Percentiles rank a stretch among this genome's conserved stretches.
phyloP scores from a whole-genome alignment of 2,888 invertebrate species.

The Pristionchus arcanus region DNA sequence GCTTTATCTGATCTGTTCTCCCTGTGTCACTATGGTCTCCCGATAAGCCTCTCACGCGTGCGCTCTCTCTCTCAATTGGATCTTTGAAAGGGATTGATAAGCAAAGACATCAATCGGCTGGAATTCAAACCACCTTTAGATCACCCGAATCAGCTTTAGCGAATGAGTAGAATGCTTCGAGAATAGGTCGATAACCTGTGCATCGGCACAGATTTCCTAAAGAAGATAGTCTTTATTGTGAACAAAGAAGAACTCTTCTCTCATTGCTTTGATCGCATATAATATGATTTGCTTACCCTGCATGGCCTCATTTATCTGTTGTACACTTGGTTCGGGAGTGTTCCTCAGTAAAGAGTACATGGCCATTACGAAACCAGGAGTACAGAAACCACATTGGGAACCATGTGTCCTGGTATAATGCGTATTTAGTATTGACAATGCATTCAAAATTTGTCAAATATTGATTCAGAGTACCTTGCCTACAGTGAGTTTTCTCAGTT shows the following conservation, averaged over 20 bases:
- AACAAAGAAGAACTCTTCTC: neutral
- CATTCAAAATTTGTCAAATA: no score
- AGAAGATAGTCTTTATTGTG: conserved; percentile 52
- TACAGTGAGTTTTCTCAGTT: neutral
- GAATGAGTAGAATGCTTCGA: conserved; percentile 88
- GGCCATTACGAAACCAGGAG: conserved; percentile 97
- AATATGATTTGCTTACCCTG: conserved; percentile 65
- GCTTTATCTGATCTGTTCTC: neutral
- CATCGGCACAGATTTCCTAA: conserved; percentile 89
- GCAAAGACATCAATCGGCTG: neutral
- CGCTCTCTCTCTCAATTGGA: neutral
- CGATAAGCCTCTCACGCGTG: neutral
- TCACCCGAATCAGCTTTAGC: conserved; percentile 65
- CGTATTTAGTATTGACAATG: neutral
- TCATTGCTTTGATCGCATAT: neutral
- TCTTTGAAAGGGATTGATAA: conserved; percentile 31
- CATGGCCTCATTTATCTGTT: conserved; percentile 72
- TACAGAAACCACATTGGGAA: conserved; percentile 95
- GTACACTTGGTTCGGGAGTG: conserved; percentile 84
- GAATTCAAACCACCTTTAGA: conserved; percentile 59
- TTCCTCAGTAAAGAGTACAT: conserved; percentile 92
- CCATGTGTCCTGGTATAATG: conserved; percentile 85
- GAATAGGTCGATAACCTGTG: conserved; percentile 94
- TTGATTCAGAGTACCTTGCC: neutral
- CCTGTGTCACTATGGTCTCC: neutral